A percentile compares a stretch with the other conserved stretches of the same genome.
phyloP scores from a whole-genome alignment of 2,113 vertebrate genomes.

The Varanus salvator region DNA sequence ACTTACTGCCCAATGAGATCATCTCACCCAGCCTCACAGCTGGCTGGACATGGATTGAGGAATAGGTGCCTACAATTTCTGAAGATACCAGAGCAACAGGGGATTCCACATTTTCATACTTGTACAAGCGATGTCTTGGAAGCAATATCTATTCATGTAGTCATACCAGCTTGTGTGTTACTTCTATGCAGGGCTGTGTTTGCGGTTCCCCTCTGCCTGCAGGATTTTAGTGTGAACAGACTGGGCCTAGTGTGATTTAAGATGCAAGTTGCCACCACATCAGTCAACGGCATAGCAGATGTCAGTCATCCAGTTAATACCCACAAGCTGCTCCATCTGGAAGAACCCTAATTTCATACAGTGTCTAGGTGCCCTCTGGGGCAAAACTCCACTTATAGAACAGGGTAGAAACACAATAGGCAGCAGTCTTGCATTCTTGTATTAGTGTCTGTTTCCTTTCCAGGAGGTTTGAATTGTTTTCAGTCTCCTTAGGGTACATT shows the following conservation, averaged over 20 bases:
- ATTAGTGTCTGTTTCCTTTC: conserved; percentile 30
- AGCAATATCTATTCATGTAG: background rate
- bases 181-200: background rate
- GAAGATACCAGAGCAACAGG: background rate
- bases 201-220: too few relatives aligned
- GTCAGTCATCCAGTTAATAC: background rate
- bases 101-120: too few relatives aligned
- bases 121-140: background rate
- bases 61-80: background rate
- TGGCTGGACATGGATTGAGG: background rate
- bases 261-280: background rate
- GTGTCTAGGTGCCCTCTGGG: conserved; percentile 15
- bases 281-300: too few relatives aligned
- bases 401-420: background rate
- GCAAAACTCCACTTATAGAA: conserved; percentile 20
- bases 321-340: background rate
- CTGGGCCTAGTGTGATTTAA: background rate
- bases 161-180: background rate
- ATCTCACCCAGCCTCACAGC: too few relatives aligned
- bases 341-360: conserved; percentile 5
- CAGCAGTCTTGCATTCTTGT: background rate
- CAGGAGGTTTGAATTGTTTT: conserved; percentile 39
- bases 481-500: conserved; percentile 30
- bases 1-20: too few relatives aligned
- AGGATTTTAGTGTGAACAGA: background rate